Evolutionary conservation across 2,888 invertebrate genomes (phyloP).

Genomic region (Pyrgus malvae): DNA sequence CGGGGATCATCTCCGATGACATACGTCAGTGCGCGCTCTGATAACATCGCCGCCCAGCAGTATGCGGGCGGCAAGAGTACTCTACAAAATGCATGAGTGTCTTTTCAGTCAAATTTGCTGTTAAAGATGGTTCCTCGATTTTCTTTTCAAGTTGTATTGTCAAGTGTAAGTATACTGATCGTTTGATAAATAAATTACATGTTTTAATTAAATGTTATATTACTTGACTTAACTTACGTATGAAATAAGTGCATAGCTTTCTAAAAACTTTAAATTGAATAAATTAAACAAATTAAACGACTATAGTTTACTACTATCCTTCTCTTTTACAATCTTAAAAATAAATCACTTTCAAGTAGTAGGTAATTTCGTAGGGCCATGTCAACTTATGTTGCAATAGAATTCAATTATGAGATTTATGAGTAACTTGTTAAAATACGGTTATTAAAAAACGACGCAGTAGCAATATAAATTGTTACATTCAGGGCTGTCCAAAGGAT

Average conservation of each 20-base stretch:
- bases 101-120: not conserved
- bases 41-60: constrained; percentile 14
- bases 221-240: too few relatives aligned
- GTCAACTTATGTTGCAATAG: constrained; percentile 12
- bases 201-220: too few relatives aligned
- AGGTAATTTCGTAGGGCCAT: constrained; percentile 11
- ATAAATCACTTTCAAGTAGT: constrained; percentile 6
- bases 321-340: not conserved
- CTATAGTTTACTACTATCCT: too few relatives aligned
- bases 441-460: not conserved
- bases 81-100: not conserved
- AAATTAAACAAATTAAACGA: too few relatives aligned
- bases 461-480: not conserved
- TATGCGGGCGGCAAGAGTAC: constrained; percentile 13
- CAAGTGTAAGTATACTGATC: too few relatives aligned
- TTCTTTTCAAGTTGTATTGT: too few relatives aligned
- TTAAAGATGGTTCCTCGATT: not conserved
- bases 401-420: constrained; percentile 15
- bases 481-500: not conserved
- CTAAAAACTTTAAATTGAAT: too few relatives aligned
- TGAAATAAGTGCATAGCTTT: too few relatives aligned
- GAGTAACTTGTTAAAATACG: constrained; percentile 16
- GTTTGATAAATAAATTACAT: too few relatives aligned
- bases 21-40: constrained; percentile 3
- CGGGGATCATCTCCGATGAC: constrained; percentile 22